Evolutionary conservation across 2,888 invertebrate genomes (phyloP).

Genomic region (Steinernema carpocapsae): DNA sequence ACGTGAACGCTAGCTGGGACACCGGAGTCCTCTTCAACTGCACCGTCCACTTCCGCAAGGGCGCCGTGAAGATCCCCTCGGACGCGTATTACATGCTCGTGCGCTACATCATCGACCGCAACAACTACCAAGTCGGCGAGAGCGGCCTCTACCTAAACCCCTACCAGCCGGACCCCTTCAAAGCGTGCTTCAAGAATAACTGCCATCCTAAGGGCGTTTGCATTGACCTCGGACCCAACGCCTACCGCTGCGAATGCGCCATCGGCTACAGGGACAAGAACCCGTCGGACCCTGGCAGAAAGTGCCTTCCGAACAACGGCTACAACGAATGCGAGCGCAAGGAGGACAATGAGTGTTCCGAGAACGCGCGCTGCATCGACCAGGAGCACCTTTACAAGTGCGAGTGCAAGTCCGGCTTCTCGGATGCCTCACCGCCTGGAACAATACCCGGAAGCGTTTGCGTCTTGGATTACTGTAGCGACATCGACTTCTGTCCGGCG

Average conservation of each 20-base stretch:
- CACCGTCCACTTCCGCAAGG: conserved; percentile 67
- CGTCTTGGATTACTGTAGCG: conserved; percentile 66
- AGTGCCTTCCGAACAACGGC: conserved; percentile 62
- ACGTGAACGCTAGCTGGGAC: conserved; percentile 66
- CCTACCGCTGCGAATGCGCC: conserved; percentile 65
- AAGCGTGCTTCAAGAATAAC: conserved; percentile 67
- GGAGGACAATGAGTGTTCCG: conserved; percentile 64
- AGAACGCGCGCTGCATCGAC: conserved; percentile 67
- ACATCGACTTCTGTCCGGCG: conserved; percentile 81
- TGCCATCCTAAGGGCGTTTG: conserved; percentile 66
- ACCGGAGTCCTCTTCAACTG: conserved; percentile 66
- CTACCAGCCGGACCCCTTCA: conserved; percentile 66
- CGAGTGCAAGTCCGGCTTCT: conserved; percentile 64
- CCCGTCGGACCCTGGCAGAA: conserved; percentile 64
- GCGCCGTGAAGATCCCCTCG: conserved; percentile 63
- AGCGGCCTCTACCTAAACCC: conserved; percentile 64
- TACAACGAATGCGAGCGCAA: conserved; percentile 67
- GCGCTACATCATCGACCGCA: conserved; percentile 60
- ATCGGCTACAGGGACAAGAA: conserved; percentile 64
- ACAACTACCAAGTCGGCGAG: conserved; percentile 66
- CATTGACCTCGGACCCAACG: conserved; percentile 63
- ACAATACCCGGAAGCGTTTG: conserved; percentile 60
- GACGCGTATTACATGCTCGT: conserved; percentile 64
- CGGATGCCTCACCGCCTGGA: conserved; percentile 63
- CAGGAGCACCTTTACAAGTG: conserved; percentile 67